phyloP scores from a whole-genome alignment of 35 echinoderm and acorn worm genomes.

The Chiridota heheva region DNA sequence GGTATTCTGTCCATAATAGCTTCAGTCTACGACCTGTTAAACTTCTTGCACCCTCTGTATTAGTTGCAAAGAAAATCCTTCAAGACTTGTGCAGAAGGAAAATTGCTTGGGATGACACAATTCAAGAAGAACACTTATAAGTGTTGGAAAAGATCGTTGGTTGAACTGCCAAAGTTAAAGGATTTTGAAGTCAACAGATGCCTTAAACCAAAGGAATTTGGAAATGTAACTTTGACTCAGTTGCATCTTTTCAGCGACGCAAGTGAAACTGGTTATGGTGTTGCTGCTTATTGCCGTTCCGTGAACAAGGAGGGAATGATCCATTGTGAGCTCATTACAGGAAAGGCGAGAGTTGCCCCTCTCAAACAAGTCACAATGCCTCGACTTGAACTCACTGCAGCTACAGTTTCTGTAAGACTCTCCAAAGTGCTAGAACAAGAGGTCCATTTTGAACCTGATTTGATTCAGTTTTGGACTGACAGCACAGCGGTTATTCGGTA shows the following conservation, averaged over 20 bases:
- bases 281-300: slow-evolving; percentile 46
- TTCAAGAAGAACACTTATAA: slow-evolving; percentile 32
- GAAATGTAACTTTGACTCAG: slow-evolving; percentile 1
- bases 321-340: slow-evolving; percentile 29
- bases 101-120: slow-evolving; percentile 67
- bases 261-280: slow-evolving; percentile 53
- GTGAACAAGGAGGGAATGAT: slow-evolving; percentile 24
- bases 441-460: slow-evolving; percentile 14
- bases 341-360: slow-evolving; percentile 62
- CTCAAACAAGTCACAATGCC: slow-evolving; percentile 65
- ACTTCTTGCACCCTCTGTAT: slow-evolving; percentile 43
- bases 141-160: slow-evolving; percentile 57
- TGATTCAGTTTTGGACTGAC: slow-evolving; percentile 46
- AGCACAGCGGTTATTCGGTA: slow-evolving; percentile 49
- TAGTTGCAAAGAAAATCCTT: slow-evolving; percentile 62
- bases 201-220: slow-evolving; percentile 38
- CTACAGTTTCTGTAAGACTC: slow-evolving; percentile 46
- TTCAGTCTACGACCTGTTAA: slow-evolving; percentile 73
- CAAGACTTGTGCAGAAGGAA: slow-evolving; percentile 65
- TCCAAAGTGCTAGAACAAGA: slow-evolving; percentile 31
- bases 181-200: slow-evolving; percentile 40
- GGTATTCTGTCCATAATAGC: slow-evolving; percentile 48
- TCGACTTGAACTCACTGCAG: slow-evolving; percentile 62
- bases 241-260: slow-evolving; percentile 80
- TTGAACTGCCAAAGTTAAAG: slow-evolving; percentile 60